A percentile compares a stretch with the other conserved stretches of the same genome.
phyloP scores from a whole-genome alignment of 37 sponge, comb jelly and placozoan genomes.

The Dysidea cf. avara region DNA sequence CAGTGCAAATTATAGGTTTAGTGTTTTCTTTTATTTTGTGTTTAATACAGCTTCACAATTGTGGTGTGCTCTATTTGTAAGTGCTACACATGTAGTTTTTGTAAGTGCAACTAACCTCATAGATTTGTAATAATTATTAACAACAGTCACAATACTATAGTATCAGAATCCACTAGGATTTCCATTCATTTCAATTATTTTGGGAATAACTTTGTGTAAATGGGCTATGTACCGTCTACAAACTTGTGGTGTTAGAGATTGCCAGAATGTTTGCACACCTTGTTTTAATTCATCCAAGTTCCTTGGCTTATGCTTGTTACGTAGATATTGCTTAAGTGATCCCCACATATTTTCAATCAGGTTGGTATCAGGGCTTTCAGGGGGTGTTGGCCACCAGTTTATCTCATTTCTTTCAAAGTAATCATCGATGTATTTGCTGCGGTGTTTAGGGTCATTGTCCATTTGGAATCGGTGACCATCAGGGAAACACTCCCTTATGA shows the following conservation, averaged over 20 bases:
- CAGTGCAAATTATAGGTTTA: no score
- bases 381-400: slow-evolving; percentile 9
- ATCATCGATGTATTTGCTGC: background rate
- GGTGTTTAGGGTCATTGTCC: slow-evolving; percentile 26
- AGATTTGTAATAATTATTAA: no score
- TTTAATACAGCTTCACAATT: no score
- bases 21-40: no score
- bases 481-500: background rate
- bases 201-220: slow-evolving; percentile 8
- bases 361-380: slow-evolving; percentile 14
- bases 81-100: no score
- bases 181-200: background rate
- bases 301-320: slow-evolving; percentile 4
- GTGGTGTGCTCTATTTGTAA: no score
- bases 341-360: slow-evolving; percentile 25
- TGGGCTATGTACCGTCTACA: slow-evolving; percentile 11
- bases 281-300: slow-evolving; percentile 10
- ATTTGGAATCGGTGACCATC: slow-evolving; percentile 5
- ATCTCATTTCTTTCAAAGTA: slow-evolving; percentile 2
- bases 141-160: no score
- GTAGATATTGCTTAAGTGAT: slow-evolving; percentile 10
- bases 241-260: slow-evolving; percentile 2
- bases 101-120: no score
- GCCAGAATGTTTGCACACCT: slow-evolving; percentile 13
- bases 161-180: background rate